phyloP scores from a whole-genome alignment of 2,113 vertebrate species.

The Chionomys nivalis region DNA sequence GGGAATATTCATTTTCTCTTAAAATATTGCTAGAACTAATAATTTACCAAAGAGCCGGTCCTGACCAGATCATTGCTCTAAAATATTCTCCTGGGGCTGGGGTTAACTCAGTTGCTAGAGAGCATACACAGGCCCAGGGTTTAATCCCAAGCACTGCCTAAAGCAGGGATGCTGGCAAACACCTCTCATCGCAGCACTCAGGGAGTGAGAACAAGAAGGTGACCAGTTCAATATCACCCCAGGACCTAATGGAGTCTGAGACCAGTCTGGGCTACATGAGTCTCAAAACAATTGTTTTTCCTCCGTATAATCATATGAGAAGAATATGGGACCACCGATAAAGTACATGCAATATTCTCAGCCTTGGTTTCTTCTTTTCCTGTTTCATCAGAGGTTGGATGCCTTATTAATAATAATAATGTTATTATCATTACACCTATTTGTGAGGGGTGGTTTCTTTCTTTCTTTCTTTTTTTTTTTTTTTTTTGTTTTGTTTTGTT shows the following conservation, averaged over 20 bases:
- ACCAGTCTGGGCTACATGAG: background rate
- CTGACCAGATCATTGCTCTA: background rate
- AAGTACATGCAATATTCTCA: background rate
- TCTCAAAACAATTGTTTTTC: background rate
- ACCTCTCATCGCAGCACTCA: background rate
- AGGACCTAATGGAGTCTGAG: background rate
- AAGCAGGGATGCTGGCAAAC: background rate
- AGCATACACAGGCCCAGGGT: background rate
- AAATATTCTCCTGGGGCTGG: background rate
- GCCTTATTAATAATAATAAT: background rate
- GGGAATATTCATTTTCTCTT: background rate
- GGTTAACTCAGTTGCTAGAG: background rate
- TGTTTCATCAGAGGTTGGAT: background rate
- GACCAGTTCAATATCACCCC: too few relatives aligned
- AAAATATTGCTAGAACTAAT: background rate
- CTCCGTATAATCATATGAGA: background rate
- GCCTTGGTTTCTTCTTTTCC: background rate
- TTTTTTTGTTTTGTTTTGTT: too few relatives aligned
- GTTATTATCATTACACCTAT: too few relatives aligned
- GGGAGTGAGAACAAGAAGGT: background rate
- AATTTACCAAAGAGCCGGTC: background rate
- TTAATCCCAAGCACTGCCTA: background rate
- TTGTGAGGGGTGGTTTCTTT: background rate
- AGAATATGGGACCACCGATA: background rate
- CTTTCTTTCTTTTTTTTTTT: too few relatives aligned